These are phyloP conservation scores for Ephestia elutella DNA, from an alignment of 1,140 invertebrate species.

Conservation along the genomic window DNA sequence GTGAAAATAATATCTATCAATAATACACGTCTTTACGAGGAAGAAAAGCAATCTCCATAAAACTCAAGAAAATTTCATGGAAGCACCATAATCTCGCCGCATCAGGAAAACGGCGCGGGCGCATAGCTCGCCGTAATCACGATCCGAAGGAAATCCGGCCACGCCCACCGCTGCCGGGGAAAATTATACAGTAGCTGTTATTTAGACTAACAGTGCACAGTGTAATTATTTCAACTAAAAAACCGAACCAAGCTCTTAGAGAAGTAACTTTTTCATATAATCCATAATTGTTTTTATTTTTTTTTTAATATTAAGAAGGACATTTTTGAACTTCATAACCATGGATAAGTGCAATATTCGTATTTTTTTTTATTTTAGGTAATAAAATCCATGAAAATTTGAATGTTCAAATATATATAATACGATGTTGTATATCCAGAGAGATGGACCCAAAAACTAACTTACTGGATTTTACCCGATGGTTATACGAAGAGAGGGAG, in stretches of 20 bases:
- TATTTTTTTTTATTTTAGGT: no score
- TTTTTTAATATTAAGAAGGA: neutral
- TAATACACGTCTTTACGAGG: neutral
- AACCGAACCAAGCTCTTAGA: neutral
- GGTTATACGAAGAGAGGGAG: no score
- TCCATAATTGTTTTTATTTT: neutral
- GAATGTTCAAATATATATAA: no score
- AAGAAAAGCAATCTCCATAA: neutral
- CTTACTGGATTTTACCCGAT: no score
- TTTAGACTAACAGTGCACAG: neutral
- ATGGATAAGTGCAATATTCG: no score
- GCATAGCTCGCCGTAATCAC: neutral
- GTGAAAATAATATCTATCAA: neutral
- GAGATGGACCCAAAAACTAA: no score
- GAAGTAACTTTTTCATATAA: neutral
- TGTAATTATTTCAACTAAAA: neutral
- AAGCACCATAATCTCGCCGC: neutral
- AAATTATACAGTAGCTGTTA: conserved; percentile 3
- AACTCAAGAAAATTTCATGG: neutral
- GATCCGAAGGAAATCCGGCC: neutral
- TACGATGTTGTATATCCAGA: no score
- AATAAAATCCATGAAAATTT: no score
- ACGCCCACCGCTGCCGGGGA: conserved; percentile 1
- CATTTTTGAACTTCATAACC: no score
- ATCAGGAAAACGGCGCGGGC: neutral